Percentiles rank a stretch among this genome's conserved stretches.
phyloP scores from a whole-genome alignment of 1,140 invertebrate species.

The Lordiphosa clarofinis region DNA sequence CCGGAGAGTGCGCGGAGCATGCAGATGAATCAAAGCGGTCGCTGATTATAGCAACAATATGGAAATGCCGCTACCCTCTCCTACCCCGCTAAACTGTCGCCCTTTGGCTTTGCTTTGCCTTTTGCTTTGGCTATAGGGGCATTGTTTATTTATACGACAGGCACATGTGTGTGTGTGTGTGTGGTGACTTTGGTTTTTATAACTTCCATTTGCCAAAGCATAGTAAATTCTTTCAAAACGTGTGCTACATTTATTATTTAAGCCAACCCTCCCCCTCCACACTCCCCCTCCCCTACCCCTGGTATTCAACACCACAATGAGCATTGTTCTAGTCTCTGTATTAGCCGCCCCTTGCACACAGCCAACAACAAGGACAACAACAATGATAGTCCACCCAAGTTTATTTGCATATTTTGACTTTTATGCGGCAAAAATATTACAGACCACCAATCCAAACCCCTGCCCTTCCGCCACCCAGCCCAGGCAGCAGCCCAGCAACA shows the following conservation, averaged over 20 bases:
- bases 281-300: not conserved
- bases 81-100: constrained; percentile 22
- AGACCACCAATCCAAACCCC: constrained; percentile 61
- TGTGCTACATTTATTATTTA: constrained; percentile 76
- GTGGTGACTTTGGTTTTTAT: constrained; percentile 60
- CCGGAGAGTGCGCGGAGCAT: constrained; percentile 33
- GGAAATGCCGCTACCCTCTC: constrained; percentile 52
- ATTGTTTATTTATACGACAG: constrained; percentile 69
- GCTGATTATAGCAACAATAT: constrained; percentile 75
- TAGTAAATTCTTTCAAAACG: constrained; percentile 75
- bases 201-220: constrained; percentile 72
- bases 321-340: constrained; percentile 44
- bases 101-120: constrained; percentile 16
- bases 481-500: constrained; percentile 30
- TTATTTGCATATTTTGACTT: constrained; percentile 76
- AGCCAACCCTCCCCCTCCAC: constrained; percentile 43
- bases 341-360: constrained; percentile 20
- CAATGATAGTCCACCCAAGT: constrained; percentile 22
- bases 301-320: constrained; percentile 9
- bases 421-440: constrained; percentile 75
- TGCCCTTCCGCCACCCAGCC: not conserved
- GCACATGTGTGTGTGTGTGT: constrained; percentile 23
- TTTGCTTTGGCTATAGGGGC: constrained; percentile 51
- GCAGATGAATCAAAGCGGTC: constrained; percentile 73
- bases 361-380: constrained; percentile 5